Conservation (phyloP, 2,113 vertebrate species). For the Galemys pyrenaicus region DNA sequence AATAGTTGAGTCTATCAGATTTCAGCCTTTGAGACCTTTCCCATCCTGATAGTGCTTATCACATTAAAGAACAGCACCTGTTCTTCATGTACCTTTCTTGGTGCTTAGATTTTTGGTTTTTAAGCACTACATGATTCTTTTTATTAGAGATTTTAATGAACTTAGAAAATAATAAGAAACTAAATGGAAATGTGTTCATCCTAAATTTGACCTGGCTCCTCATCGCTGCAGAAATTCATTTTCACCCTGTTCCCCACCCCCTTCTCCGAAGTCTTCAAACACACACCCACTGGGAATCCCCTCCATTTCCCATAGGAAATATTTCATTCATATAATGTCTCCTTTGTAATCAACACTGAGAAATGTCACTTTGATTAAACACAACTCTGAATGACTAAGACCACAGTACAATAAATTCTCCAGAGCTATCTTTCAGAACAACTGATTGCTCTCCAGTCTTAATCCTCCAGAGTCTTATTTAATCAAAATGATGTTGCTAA, state of each 20-base stretch:
- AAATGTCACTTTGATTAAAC: conserved; percentile 90
- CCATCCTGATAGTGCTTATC: neutral
- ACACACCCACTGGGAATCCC: conserved; percentile 67
- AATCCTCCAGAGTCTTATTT: conserved; percentile 87
- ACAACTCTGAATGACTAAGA: conserved; percentile 84
- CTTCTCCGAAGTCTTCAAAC: conserved; percentile 63
- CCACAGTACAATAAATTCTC: conserved; percentile 87
- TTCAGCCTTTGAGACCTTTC: neutral
- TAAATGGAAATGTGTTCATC: neutral
- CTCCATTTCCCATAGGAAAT: conserved; percentile 77
- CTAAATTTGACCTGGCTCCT: conserved; percentile 30
- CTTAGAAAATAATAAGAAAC: conserved; percentile 55
- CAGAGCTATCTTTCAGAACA: conserved; percentile 85
- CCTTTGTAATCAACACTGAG: conserved; percentile 88
- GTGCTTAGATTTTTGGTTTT: neutral
- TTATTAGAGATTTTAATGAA: conserved; percentile 24
- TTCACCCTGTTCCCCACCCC: neutral
- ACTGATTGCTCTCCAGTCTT: conserved; percentile 84
- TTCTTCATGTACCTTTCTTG: conserved; percentile 14
- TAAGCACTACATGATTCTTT: neutral
- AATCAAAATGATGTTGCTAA: conserved; percentile 90
- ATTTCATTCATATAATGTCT: conserved; percentile 81
- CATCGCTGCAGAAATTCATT: conserved; percentile 67
- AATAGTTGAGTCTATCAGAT: neutral
- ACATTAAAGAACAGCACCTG: neutral